Evolutionary conservation across 2,888 invertebrate genomes (phyloP), one percentile per base, ranked within the genome.

Genomic region (Lissonota sp.): DNA sequence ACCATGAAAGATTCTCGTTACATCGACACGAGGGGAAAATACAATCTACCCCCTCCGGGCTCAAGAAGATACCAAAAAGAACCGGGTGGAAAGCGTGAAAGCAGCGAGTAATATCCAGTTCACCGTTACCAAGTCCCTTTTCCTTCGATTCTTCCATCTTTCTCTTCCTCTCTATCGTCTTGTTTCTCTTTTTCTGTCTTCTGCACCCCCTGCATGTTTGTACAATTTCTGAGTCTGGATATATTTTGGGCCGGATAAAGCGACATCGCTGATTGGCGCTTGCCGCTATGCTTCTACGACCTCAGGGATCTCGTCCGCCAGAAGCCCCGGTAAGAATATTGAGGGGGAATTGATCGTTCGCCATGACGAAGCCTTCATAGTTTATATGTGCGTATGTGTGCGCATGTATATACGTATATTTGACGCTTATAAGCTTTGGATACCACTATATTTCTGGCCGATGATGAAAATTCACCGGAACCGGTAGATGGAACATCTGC

Each of bases 341-440:
- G 66, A 78, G 66, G 75, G 75, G 62, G 67, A 82, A 82, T 82
- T 75, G 81, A 79, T 79, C 75, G 79, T 82, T 82, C 74, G 75
- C 79, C 78, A 70, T 75, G 67, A 75, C 66, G 75, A 63, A 80
- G 71, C 75, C 66, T 55, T 62, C 7, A 0, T 69, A 66, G 53
- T 51, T 42, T 51, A 58, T 75, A 12, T 16, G 10, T 74, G 4
- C 16, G 3, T 64, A 6, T 44, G n/a, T 53, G 26, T 74, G 58
- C n/a, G n/a, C 6, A 8, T 46, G 1, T 64, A 44, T 42, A 8
- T 16, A n/a, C 49, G 5, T 64, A 5, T 49, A 5, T 64, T 6
- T n/a, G 6, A 49, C 40, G 16, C 40, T 63, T 49, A 2, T 55
- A 12, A 37, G 53, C 2, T 49, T 5, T 66, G 57, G 66, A 49